Base-by-base conservation (phyloP, 2,113 vertebrate genomes). In the cattle (Bos taurus) region DNA sequence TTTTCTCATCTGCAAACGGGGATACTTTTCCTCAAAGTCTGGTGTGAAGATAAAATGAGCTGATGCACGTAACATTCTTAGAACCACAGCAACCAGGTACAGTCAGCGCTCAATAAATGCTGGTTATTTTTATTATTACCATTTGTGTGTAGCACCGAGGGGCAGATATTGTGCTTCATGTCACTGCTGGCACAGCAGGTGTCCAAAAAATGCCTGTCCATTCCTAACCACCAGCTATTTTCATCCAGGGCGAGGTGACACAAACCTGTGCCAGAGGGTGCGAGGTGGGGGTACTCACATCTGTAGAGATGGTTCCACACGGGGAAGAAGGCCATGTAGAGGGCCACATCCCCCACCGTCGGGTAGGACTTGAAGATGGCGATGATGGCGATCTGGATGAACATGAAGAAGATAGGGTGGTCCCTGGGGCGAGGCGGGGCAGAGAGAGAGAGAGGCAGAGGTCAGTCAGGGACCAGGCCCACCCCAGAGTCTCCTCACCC, bases 321-420 rank as follows among this genome's bases (percentile, higher is more conserved):
- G 0, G 99, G 99, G 6, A 99, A 99, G 98, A 99, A 99, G 88
- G 99, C 99, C 99, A 99, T 99, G 98, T 99, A 99, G 92, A 99
- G 99, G 0, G 99, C 99, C 54, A 99, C 98, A 1, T 99, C 99
- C 86, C 99, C 99, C 85, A 99, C 99, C 0, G 99, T 99, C 77
- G 99, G 99, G 95, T 99, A 99, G 2, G 99, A 99, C 98, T 99
- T 99, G 98, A 99, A 99, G 98, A 99, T 99, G 96, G 99, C 99
- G 98, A 99, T 99, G 96, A 99, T 98, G 10, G 99, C 99, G 0
- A 99, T 98, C 99, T 99, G 99, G 98, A 99, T 99, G 98, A 99
- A 99, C 98, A 99, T 99, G 98, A 99, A 99, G 97, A 99, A 99
- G 95, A 99, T 78, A 0, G 99, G 99, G 91, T 99, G 99, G 5